phyloP scores from a whole-genome alignment of 2,113 vertebrate species.

The Sprattus sprattus region DNA sequence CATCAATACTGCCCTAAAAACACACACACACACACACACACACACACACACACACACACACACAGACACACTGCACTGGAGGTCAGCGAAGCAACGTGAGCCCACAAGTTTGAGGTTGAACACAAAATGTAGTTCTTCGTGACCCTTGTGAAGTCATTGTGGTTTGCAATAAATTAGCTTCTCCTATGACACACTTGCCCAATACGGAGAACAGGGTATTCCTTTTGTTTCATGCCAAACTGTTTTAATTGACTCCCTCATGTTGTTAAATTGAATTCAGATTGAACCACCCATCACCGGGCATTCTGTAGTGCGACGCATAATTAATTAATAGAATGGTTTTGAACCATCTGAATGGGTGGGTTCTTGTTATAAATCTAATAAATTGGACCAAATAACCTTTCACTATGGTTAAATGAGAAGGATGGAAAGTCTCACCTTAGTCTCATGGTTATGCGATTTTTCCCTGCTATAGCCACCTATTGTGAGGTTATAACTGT shows the following conservation, averaged over 20 bases:
- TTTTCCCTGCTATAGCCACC: neutral
- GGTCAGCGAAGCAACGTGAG: neutral
- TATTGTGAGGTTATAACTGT: neutral
- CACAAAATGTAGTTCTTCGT: neutral
- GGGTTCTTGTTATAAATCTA: neutral
- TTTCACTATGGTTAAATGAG: neutral
- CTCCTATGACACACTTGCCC: neutral
- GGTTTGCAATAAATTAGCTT: neutral
- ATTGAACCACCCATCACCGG: neutral
- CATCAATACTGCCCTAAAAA: neutral
- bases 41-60: slow-evolving; percentile 7
- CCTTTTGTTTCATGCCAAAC: neutral
- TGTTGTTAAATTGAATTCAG: neutral
- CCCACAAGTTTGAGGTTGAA: neutral
- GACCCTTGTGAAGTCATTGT: neutral
- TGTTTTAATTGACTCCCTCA: neutral
- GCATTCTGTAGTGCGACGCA: neutral
- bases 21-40: slow-evolving; percentile 43
- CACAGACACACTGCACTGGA: neutral
- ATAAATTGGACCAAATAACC: neutral
- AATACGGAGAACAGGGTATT: neutral
- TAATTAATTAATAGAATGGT: neutral
- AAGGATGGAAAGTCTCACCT: neutral
- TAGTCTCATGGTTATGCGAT: neutral
- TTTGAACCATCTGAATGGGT: neutral